Base-by-base conservation (phyloP, 2,113 vertebrate genomes). In the Taxidea taxus region DNA sequence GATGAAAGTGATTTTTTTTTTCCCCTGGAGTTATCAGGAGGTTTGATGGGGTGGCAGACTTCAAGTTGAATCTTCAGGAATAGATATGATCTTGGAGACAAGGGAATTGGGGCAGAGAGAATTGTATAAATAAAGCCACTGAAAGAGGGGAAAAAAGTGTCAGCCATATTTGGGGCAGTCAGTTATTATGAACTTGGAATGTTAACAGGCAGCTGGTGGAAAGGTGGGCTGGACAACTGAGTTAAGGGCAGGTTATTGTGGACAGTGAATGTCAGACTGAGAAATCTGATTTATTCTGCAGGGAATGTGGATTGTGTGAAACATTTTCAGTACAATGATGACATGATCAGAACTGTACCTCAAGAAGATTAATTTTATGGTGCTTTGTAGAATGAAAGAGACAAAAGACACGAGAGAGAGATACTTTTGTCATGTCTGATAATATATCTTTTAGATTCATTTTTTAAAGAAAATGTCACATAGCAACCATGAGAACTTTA, bases 341-440 rank as follows among this genome's bases (percentile, higher is more conserved):
- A 78, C 58, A 78, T 72, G 51, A 95, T 86, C 56, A 83, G 58
- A 74, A 62, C 78, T 82, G 42, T 83, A 51, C 58, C 94, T 92
- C 94, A 81, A 92, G 68, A 89, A 87, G 91, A 89, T 98, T 93
- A 91, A 91, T 96, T 96, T 88, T 87, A 34, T 29, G 87, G n/a
- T 68, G 39, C 31, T 89, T 85, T 91, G 47, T 87, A 70, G 66
- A 93, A 62, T 81, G 42, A 91, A 87, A 95, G 90, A 92, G 66
- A 94, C 27, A 78, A 89, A 94, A 93, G 47, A 75, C 8, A 66
- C 29, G 37, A 70, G 12, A 44, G 75, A 87, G 39, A 39, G 49
- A 51, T 56, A 51, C 58, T 77, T 97, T 88, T 97, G 80, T 87
- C 90, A 90, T 70, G n/a, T 54, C 75, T 83, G n/a, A 84, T 97